Conservation (phyloP, 2,797 vertebrate genomes). For the Sebastes oblongus region DNA sequence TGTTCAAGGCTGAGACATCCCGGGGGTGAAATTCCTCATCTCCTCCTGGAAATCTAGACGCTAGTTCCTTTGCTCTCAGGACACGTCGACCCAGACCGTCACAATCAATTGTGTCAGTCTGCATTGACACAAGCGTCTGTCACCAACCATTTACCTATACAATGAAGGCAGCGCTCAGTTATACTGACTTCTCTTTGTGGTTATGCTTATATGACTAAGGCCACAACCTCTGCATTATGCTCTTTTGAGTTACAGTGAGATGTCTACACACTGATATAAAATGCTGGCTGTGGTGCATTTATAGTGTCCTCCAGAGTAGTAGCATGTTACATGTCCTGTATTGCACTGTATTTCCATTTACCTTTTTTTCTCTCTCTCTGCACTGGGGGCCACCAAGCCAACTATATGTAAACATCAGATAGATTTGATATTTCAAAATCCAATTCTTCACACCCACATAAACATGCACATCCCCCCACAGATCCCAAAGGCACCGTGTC, state of each 20-base stretch:
- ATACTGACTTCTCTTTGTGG: not conserved
- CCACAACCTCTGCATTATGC: not conserved
- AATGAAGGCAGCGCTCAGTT: slow-evolving; percentile 24
- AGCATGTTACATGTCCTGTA: not conserved
- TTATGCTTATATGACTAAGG: not conserved
- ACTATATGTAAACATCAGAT: slow-evolving; percentile 27
- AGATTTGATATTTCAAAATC: slow-evolving; percentile 29
- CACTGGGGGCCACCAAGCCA: slow-evolving; percentile 3
- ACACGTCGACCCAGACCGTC: slow-evolving; percentile 49
- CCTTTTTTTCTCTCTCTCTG: not conserved
- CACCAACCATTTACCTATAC: slow-evolving; percentile 56
- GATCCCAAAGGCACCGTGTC: slow-evolving; percentile 54
- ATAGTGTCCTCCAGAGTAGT: not conserved
- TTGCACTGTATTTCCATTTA: not conserved
- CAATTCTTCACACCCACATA: slow-evolving; percentile 18
- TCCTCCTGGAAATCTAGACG: slow-evolving; percentile 56
- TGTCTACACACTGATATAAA: not conserved
- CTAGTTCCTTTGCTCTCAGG: slow-evolving; percentile 46
- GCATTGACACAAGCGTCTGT: slow-evolving; percentile 61
- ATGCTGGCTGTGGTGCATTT: not conserved
- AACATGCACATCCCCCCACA: slow-evolving; percentile 43
- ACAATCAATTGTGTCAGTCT: slow-evolving; percentile 58
- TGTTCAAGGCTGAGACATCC: slow-evolving; percentile 66
- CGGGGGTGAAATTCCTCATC: slow-evolving; percentile 62
- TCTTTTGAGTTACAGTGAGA: not conserved